Base-by-base conservation (phyloP, 2,113 vertebrate species). In the Sylvilagus bachmani region DNA sequence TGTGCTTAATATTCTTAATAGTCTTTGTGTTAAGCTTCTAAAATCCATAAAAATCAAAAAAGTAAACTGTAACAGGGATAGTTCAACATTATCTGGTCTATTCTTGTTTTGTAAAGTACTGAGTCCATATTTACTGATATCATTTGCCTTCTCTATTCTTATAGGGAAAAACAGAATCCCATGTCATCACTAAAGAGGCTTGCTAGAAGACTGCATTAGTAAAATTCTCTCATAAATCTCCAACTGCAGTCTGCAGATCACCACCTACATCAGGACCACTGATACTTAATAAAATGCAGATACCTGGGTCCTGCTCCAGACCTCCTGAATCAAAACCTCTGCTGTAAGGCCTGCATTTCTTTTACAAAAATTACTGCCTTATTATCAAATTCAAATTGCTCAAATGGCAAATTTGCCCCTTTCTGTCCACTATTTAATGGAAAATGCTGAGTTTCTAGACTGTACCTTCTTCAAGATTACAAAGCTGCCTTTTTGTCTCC, bases 41-140 rank as follows among this genome's bases (percentile, higher is more conserved):
- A 82, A 89, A 94, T 21, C 44, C 16, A 44, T 16, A 81, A 70
- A 66, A 84, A 49, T 44, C 67, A n/a, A 87, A 87, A 95, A 88
- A 51, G 21, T 67, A 58, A 69, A 53, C 64, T 24, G 11, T 38
- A 87, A 80, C 24, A 89, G n/a, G 24, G 24, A 78, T 25, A 29
- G 31, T 5, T 8, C 36, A 64, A 71, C 14, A 36, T 58, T 61
- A 85, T 49, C 9, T 79, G 70, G 13, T 33, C 58, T 22, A 74
- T 69, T 89, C 29, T 73, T 85, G 61, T 75, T 64, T 88, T 69
- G 51, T 53, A 89, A 94, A 91, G 49, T n/a, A 62, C 2, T 86
- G 44, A 71, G 44, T 44, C 64, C 27, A 71, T 70, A 58, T 93
- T 85, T 78, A 74, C 12, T 75, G 53, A 86, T 78, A 81, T 58